Base-by-base conservation (phyloP, 2,797 vertebrate species). In the Siniperca obscura region DNA sequence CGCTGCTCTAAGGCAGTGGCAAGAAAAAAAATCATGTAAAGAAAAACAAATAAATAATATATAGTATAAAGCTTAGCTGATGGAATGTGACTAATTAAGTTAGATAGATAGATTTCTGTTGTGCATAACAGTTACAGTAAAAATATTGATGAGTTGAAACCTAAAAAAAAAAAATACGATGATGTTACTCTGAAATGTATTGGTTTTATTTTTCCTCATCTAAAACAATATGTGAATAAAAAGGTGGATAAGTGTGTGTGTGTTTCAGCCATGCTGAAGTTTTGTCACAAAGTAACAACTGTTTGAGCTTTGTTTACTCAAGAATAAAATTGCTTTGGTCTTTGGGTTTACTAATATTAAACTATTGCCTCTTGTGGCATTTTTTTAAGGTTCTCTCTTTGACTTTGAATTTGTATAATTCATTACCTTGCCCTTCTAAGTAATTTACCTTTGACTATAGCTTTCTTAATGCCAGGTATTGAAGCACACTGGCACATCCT, bases 21-120 rank as follows among this genome's bases (percentile, higher is more conserved):
- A 65, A 62, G 21, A 13, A 36, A 30, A 9, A 22, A n/a, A 7
- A 38, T 3, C 25, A 22, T 6, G 0, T 14, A 38, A 50, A 74
- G 22, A 62, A 56, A 13, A 76, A 42, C 61, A 53, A 66, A 59
- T 14, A 25, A 62, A 76, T 53, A 10, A 70, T 56, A 22, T 48
- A 34, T 50, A 21, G 3, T 36, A 7, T 56, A 52, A 71, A 40
- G 2, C 17, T 36, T 25, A 36, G 25, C 38, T 34, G 59, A 56
- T 59, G 4, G 53, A 76, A 68, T 52, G 44, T 44, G 3, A 53
- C 11, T 13, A 30, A 4, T 70, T 22, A 17, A 10, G 8, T 7
- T 55, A 10, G 16, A 5, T 62, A 9, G 13, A 65, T 8, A 40
- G 3, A 53, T 77, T 77, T 44, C 5, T 71, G 13, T 16, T 80